Conservation (phyloP, 2,113 vertebrate genomes). For the Xenopus laevis region DNA sequence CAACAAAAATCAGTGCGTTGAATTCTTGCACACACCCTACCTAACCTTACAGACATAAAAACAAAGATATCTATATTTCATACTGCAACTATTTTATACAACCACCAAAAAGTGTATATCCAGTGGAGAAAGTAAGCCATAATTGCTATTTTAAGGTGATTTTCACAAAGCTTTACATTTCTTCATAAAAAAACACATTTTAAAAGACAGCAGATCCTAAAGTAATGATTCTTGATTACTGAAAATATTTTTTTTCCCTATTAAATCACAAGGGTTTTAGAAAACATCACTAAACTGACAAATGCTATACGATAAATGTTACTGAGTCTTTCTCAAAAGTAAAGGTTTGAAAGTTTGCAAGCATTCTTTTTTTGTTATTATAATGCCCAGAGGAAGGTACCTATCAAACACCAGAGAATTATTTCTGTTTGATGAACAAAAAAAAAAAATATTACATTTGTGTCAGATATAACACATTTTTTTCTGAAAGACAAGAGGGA, state of each 20-base stretch:
- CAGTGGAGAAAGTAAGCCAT: too few relatives aligned
- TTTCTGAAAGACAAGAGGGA: neutral
- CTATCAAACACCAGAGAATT: constrained; percentile 9
- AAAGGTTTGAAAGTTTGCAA: constrained; percentile 19
- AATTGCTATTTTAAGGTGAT: too few relatives aligned
- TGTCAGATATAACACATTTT: neutral
- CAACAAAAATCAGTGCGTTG: too few relatives aligned
- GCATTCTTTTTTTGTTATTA: constrained; percentile 1
- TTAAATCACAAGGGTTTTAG: constrained; percentile 16
- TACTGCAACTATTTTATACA: too few relatives aligned
- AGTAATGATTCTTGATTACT: constrained; percentile 25
- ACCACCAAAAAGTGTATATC: too few relatives aligned
- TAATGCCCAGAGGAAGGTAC: neutral
- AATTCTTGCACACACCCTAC: too few relatives aligned
- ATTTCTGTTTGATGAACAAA: neutral
- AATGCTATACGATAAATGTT: constrained; percentile 23
- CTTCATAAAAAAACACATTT: too few relatives aligned
- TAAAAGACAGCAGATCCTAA: neutral
- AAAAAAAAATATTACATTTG: constrained; percentile 4
- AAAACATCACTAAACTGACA: constrained; percentile 16
- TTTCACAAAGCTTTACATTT: too few relatives aligned
- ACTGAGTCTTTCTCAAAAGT: constrained; percentile 17
- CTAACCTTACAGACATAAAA: too few relatives aligned
- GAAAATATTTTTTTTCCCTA: constrained; percentile 20
- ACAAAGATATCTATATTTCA: too few relatives aligned